Evolutionary conservation across 2,888 invertebrate genomes (phyloP).

Genomic region (Amphipyra berbera): DNA sequence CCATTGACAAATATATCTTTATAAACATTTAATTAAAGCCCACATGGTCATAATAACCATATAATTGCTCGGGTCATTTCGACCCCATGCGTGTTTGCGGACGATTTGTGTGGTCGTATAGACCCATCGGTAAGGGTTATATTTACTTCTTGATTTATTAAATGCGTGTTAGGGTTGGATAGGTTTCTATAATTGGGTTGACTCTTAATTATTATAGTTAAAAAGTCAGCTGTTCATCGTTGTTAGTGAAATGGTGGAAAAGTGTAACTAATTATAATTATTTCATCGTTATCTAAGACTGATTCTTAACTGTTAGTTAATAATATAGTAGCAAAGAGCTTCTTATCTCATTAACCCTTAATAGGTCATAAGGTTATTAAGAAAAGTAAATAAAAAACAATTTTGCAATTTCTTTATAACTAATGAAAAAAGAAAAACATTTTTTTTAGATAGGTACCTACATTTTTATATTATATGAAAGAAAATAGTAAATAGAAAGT

Average conservation of each 20-base stretch:
- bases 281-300: background rate
- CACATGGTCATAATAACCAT: slow-evolving; percentile 51
- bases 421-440: no score
- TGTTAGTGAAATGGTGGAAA: background rate
- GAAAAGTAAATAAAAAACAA: no score
- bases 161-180: slow-evolving; percentile 24
- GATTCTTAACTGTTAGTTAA: no score
- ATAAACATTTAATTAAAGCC: slow-evolving; percentile 50
- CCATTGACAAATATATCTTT: slow-evolving; percentile 30
- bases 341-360: no score
- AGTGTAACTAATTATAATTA: slow-evolving; percentile 7
- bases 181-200: slow-evolving; percentile 18
- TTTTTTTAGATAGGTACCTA: no score
- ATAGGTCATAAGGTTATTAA: no score
- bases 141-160: slow-evolving; percentile 50
- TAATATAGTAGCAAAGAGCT: no score
- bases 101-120: slow-evolving; percentile 42
- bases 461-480: no score
- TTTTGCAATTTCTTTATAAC: no score
- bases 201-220: slow-evolving; percentile 30
- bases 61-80: slow-evolving; percentile 46
- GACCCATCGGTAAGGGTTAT: slow-evolving; percentile 36
- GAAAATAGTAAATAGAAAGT: no score
- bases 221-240: slow-evolving; percentile 16
- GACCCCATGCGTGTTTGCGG: slow-evolving; percentile 45